Percentiles rank a stretch among this genome's conserved stretches.
These are phyloP conservation scores for Umimayanthus kanabou DNA, from an alignment of 92 coral and sea anemone genomes.

Conservation along the genomic window DNA sequence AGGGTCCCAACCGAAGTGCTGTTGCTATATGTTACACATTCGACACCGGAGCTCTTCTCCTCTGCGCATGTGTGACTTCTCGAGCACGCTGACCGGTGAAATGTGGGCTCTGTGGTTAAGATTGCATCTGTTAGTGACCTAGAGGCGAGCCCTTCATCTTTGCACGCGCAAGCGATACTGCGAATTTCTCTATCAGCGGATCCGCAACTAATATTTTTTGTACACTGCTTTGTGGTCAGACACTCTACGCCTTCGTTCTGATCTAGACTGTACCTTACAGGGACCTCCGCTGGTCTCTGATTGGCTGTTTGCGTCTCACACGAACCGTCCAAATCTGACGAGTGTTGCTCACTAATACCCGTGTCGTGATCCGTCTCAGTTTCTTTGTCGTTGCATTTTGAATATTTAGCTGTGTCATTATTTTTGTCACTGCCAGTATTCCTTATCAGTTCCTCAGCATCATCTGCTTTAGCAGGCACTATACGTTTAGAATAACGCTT, in stretches of 20 bases:
- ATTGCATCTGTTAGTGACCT: not conserved
- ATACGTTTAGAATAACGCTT: conserved; percentile 44
- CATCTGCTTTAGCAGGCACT: not conserved
- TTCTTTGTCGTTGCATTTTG: conserved; percentile 20
- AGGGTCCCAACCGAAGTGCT: not conserved
- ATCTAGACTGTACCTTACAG: not conserved
- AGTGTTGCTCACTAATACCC: conserved; percentile 82
- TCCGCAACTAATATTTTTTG: not conserved
- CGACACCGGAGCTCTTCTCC: not conserved
- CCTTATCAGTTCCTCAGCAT: not conserved
- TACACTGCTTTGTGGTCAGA: not conserved
- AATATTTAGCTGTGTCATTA: not conserved
- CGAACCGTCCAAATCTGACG: conserved; percentile 60
- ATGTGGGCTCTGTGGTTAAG: not conserved
- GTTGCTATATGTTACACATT: not conserved
- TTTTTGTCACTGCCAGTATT: not conserved
- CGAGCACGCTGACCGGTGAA: not conserved
- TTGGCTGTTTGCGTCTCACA: conserved; percentile 19
- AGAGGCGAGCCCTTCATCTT: not conserved
- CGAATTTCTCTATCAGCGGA: not conserved
- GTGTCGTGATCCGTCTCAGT: conserved; percentile 84
- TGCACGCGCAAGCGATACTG: not conserved
- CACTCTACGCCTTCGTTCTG: not conserved
- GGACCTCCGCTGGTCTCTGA: not conserved
- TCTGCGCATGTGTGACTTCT: not conserved